Evolutionary conservation across 2,888 invertebrate genomes (phyloP).

Genomic region (Ectobius pallidus): DNA sequence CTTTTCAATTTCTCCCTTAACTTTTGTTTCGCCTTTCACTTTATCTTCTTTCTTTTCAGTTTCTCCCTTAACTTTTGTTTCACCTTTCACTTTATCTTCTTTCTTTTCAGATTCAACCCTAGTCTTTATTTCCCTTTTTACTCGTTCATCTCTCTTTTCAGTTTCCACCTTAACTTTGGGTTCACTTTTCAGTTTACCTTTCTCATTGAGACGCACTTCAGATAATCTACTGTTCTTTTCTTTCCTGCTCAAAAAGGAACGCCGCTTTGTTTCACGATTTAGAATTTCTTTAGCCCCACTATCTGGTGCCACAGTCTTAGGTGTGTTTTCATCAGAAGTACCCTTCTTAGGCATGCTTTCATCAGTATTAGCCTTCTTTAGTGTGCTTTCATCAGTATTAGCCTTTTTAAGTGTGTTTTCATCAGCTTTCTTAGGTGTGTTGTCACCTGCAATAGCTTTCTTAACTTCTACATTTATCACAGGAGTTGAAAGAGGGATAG

Average conservation of each 20-base stretch:
- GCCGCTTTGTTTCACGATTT: not conserved
- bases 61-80: not conserved
- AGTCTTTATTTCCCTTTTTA: no score
- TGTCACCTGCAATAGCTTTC: not conserved
- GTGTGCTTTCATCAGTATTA: not conserved
- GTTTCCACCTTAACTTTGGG: no score
- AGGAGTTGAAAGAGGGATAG: conserved; percentile 12
- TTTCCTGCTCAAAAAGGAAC: not conserved
- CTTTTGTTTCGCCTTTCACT: no score
- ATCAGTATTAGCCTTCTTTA: conserved; percentile 7
- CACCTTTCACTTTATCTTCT: not conserved
- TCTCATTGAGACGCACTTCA: not conserved
- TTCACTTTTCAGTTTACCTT: no score
- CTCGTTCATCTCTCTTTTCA: no score
- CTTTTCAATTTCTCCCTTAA: no score
- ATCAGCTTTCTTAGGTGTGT: no score
- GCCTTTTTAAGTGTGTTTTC: conserved; percentile 25
- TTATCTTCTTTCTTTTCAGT: conserved; percentile 11
- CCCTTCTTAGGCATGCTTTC: conserved; percentile 5
- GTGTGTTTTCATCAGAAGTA: not conserved
- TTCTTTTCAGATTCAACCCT: no score
- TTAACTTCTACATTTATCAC: conserved; percentile 33
- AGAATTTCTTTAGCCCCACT: not conserved
- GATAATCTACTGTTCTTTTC: not conserved
- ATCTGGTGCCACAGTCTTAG: not conserved